Evolutionary conservation across 2,113 vertebrate genomes (phyloP).

Genomic region (Alligator sinensis): DNA sequence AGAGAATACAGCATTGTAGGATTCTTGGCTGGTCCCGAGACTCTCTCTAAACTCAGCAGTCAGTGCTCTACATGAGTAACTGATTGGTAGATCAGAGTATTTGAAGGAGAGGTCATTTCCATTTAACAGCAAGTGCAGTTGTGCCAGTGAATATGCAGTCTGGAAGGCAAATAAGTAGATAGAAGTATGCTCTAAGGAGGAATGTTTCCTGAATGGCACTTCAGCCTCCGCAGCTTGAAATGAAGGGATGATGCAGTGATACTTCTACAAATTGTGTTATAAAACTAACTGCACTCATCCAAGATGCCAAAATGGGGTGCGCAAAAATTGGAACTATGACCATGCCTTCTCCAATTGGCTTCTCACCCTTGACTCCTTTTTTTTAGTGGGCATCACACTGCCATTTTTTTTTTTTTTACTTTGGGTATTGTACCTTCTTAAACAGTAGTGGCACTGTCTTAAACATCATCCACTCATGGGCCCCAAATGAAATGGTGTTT

Average conservation of each 20-base stretch:
- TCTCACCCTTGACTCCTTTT: background rate
- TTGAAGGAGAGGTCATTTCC: slow-evolving; percentile 47
- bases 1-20: background rate
- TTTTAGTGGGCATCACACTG: background rate
- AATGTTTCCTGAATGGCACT: background rate
- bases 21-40: fast-evolving
- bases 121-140: slow-evolving; percentile 1
- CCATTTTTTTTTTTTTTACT: background rate
- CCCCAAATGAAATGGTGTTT: background rate
- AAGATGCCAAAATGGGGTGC: background rate
- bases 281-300: background rate
- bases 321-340: background rate
- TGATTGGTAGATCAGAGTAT: background rate
- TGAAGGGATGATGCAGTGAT: background rate
- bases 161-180: slow-evolving; percentile 49
- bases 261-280: background rate
- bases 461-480: slow-evolving; percentile 25
- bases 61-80: background rate
- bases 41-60: background rate
- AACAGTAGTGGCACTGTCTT: background rate
- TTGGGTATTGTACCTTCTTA: background rate
- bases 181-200: background rate
- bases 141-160: slow-evolving; percentile 18
- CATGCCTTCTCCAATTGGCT: background rate
- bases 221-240: background rate